Percentiles rank a stretch among this genome's conserved stretches.
Conservation (phyloP, 2,113 vertebrate genomes). For the Syngnathus typhle region DNA sequence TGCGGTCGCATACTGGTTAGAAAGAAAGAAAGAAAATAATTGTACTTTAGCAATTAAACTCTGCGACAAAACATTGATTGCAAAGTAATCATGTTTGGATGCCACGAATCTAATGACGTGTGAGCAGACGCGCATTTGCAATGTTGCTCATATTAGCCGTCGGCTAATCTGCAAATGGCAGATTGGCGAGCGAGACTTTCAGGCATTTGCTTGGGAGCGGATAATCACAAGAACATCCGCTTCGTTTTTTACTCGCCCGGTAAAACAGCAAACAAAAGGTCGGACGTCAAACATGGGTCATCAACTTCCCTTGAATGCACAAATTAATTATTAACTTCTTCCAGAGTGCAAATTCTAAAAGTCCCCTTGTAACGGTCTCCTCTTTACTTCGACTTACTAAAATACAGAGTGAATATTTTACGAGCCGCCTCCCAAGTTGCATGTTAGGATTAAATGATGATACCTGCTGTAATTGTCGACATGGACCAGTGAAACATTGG, state of each 20-base stretch:
- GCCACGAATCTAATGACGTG: slow-evolving; percentile 35
- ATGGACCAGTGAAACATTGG: background rate
- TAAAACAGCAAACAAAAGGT: slow-evolving; percentile 9
- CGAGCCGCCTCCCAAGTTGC: background rate
- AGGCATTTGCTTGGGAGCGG: slow-evolving; percentile 18
- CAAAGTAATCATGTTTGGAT: slow-evolving; percentile 57
- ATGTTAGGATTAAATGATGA: background rate
- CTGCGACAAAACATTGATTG: slow-evolving; percentile 60
- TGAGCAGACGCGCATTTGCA: slow-evolving; percentile 38
- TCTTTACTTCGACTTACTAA: no score
- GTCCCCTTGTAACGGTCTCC: no score
- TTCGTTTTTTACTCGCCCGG: background rate
- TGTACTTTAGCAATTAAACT: slow-evolving; percentile 37
- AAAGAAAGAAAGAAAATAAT: slow-evolving; percentile 47
- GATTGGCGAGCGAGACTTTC: slow-evolving; percentile 28
- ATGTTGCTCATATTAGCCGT: slow-evolving; percentile 32
- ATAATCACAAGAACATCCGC: slow-evolving; percentile 19
- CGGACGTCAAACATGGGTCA: slow-evolving; percentile 8
- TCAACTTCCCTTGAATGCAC: background rate
- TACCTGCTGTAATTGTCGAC: background rate
- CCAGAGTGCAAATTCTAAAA: no score
- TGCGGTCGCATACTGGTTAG: no score
- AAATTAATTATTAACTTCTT: background rate
- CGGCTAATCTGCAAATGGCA: slow-evolving; percentile 35
- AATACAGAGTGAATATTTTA: background rate